A percentile compares a stretch with the other conserved stretches of the same genome.
Conservation (phyloP, 2,888 invertebrate genomes). For the Cheilosia vernalis region DNA sequence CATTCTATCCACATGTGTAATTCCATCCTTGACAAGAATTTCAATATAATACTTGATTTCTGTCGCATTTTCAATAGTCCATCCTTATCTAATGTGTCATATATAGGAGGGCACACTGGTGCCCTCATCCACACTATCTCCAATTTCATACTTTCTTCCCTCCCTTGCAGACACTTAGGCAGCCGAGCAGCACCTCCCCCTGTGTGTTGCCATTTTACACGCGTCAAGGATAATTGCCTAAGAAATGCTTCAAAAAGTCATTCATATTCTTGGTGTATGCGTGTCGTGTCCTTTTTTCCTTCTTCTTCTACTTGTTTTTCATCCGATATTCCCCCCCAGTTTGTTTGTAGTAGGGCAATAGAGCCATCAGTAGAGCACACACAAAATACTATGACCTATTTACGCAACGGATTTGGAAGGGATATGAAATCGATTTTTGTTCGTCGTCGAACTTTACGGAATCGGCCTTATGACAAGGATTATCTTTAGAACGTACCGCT, state of each 20-base stretch:
- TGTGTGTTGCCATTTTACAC: conserved; percentile 52
- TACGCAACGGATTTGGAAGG: conserved; percentile 55
- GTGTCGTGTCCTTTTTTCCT: conserved; percentile 41
- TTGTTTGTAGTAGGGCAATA: conserved; percentile 59
- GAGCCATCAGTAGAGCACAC: conserved; percentile 65
- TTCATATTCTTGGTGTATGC: conserved; percentile 40
- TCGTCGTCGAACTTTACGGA: not conserved
- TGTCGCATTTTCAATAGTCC: conserved; percentile 53
- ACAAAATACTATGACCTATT: conserved; percentile 71
- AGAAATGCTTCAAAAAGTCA: conserved; percentile 61
- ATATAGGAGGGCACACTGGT: not conserved
- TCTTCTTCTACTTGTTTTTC: not conserved
- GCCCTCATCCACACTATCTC: conserved; percentile 11
- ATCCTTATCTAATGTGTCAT: conserved; percentile 28
- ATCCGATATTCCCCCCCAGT: conserved; percentile 1
- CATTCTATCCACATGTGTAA: conserved; percentile 44
- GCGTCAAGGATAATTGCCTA: conserved; percentile 70
- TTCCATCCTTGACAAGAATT: conserved; percentile 45
- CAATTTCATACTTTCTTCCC: conserved; percentile 24
- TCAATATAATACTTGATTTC: conserved; percentile 47
- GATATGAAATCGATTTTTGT: conserved; percentile 65
- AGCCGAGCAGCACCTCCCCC: conserved; percentile 56
- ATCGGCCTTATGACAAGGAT: conserved; percentile 30
- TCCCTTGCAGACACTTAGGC: conserved; percentile 69
- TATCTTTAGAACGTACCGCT: conserved; percentile 35